Conservation (phyloP, 2,113 vertebrate genomes). For the Stegostoma tigrinum region DNA sequence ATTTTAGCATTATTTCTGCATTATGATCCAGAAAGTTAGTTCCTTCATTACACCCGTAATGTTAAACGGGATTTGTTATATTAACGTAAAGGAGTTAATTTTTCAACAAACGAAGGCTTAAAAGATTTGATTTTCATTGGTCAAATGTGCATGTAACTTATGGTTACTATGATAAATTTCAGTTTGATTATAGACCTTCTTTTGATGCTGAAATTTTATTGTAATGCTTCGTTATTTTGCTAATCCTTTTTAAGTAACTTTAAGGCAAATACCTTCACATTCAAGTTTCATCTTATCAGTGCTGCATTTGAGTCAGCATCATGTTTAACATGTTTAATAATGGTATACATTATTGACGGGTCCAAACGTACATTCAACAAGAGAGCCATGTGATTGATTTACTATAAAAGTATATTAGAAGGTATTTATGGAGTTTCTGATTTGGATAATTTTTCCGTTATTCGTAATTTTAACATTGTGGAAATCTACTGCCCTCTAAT, state of each 20-base stretch:
- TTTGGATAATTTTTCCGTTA: background rate
- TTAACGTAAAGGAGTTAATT: background rate
- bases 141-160: background rate
- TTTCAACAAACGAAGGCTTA: background rate
- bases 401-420: too few relatives aligned
- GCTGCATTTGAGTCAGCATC: background rate
- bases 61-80: background rate
- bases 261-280: background rate
- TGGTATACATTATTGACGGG: background rate
- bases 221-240: background rate
- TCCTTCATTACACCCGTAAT: background rate
- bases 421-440: background rate
- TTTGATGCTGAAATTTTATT: background rate
- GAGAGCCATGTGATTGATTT: background rate
- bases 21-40: background rate
- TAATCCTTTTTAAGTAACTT: background rate
- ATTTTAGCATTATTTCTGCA: background rate
- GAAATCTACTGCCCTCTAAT: conserved; percentile 33
- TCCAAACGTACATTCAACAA: background rate
- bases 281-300: background rate
- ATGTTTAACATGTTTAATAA: background rate
- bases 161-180: background rate
- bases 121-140: background rate
- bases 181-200: background rate
- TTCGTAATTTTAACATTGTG: background rate